These are phyloP conservation scores for Caerostris darwini DNA, from an alignment of 1,140 invertebrate genomes.

Conservation along the genomic window DNA sequence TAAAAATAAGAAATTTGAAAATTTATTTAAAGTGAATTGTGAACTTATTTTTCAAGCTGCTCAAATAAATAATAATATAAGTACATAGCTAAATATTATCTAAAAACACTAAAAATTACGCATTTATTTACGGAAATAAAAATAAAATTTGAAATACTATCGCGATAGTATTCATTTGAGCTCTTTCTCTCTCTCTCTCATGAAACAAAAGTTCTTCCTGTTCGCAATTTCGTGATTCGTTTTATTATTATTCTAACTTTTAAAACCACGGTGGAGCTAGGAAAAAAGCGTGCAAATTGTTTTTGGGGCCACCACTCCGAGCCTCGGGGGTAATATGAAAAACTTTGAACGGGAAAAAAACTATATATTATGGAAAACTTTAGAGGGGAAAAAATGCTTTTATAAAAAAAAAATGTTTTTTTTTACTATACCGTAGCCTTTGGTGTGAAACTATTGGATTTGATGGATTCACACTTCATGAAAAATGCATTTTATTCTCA, in stretches of 20 bases:
- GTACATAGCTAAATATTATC: too few relatives aligned
- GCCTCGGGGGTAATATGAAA: constrained; percentile 63
- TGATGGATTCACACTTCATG: constrained; percentile 72
- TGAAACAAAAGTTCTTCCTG: constrained; percentile 15
- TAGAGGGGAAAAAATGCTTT: not conserved
- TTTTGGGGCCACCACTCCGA: constrained; percentile 30
- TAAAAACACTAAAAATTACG: too few relatives aligned
- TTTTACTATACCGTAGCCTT: not conserved
- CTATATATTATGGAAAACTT: not conserved
- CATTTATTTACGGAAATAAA: too few relatives aligned
- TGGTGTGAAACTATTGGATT: constrained; percentile 49
- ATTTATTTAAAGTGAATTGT: too few relatives aligned
- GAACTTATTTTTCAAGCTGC: too few relatives aligned
- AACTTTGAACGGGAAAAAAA: constrained; percentile 36
- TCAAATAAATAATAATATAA: too few relatives aligned
- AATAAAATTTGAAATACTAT: too few relatives aligned
- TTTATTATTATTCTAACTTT: not conserved
- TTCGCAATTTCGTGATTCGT: constrained; percentile 14
- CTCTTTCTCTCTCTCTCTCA: not conserved
- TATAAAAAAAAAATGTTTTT: not conserved
- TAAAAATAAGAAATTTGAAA: too few relatives aligned
- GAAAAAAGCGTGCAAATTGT: constrained; percentile 50
- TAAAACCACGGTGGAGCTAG: not conserved
- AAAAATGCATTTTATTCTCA: constrained; percentile 66
- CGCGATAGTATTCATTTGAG: too few relatives aligned